Evolutionary conservation across 2,888 invertebrate genomes (phyloP).

Genomic region (Hypomecis atomaria): DNA sequence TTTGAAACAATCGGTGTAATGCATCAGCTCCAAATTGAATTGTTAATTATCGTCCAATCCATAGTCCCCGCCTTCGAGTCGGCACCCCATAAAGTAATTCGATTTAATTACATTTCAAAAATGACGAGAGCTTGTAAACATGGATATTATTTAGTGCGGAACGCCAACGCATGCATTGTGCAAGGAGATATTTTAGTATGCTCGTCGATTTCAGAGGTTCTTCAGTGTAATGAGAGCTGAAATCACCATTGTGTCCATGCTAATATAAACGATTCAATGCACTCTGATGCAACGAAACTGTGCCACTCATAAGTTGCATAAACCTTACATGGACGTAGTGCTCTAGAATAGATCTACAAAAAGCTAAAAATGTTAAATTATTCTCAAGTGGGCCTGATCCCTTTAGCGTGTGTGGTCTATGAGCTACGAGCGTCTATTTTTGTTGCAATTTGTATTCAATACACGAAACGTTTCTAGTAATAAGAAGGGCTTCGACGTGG

Average conservation of each 20-base stretch:
- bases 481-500: constrained; percentile 32
- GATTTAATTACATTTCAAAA: constrained; percentile 35
- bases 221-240: constrained; percentile 53
- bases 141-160: constrained; percentile 44
- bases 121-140: constrained; percentile 32
- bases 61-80: constrained; percentile 12
- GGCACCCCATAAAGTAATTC: constrained; percentile 16
- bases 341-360: not conserved
- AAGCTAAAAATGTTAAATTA: constrained; percentile 21
- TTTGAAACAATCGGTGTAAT: constrained; percentile 65
- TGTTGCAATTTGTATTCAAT: constrained; percentile 51
- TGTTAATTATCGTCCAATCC: constrained; percentile 22
- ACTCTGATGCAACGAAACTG: constrained; percentile 59
- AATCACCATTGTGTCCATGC: constrained; percentile 62
- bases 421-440: constrained; percentile 39
- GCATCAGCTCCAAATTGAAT: constrained; percentile 38
- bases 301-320: constrained; percentile 21
- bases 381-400: constrained; percentile 19
- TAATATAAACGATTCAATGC: constrained; percentile 59
- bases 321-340: constrained; percentile 10
- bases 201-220: constrained; percentile 61
- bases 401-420: constrained; percentile 49
- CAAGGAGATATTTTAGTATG: constrained; percentile 59
- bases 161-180: constrained; percentile 53
- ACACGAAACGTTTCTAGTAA: constrained; percentile 39